These are phyloP conservation scores for Melospiza georgiana DNA, from an alignment of 2,113 vertebrate genomes.

Conservation along the genomic window DNA sequence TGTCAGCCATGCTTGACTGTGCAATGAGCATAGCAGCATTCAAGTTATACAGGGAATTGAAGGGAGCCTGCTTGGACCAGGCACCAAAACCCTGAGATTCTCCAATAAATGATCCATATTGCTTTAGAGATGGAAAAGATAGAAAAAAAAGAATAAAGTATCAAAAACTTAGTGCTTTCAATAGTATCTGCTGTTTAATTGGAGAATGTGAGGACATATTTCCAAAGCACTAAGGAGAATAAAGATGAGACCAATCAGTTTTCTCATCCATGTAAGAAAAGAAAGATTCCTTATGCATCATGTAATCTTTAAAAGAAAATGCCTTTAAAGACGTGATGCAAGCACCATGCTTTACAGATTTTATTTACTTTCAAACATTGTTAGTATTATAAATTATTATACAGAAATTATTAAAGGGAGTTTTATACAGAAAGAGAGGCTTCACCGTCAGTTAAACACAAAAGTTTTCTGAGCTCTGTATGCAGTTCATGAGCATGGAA, in stretches of 20 bases:
- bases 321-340: not conserved
- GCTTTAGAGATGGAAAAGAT: not conserved
- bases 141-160: not conserved
- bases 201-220: not conserved
- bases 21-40: rapidly evolving
- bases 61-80: rapidly evolving
- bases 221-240: not conserved
- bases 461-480: not conserved
- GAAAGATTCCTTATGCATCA: not conserved
- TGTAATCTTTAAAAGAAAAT: not conserved
- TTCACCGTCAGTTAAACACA: not conserved
- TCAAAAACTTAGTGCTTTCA: not conserved
- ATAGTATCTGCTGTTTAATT: not conserved
- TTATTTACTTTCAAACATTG: not conserved
- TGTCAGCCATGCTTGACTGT: not conserved
- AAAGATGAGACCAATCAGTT: not conserved
- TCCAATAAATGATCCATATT: not conserved
- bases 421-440: not conserved
- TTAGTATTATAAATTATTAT: not conserved
- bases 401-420: not conserved
- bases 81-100: not conserved
- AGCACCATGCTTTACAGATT: not conserved
- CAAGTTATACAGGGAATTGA: rapidly evolving
- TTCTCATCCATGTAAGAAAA: not conserved
- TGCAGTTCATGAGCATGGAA: not conserved